phyloP scores from a whole-genome alignment of 2,888 invertebrate genomes.

The Calameuta idolon region DNA sequence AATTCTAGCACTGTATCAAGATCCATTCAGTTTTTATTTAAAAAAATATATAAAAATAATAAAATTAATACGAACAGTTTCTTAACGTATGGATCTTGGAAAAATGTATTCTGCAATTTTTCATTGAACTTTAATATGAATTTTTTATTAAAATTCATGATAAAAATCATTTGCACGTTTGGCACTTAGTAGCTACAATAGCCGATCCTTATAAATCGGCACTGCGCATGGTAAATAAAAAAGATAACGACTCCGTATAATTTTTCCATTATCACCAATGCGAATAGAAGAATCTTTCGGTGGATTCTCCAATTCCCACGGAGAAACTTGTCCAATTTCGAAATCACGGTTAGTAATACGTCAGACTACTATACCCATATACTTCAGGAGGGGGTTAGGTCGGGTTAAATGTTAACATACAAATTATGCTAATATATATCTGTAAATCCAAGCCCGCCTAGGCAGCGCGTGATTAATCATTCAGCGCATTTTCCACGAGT shows the following conservation, averaged over 20 bases:
- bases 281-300: constrained; percentile 10
- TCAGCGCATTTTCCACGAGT: constrained; percentile 19
- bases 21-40: background rate
- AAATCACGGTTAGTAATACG: constrained; percentile 35
- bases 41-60: no score
- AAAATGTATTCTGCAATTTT: background rate
- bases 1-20: constrained; percentile 6
- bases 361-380: background rate
- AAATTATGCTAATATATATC: constrained; percentile 53
- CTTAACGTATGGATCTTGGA: background rate
- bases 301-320: constrained; percentile 23
- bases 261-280: constrained; percentile 46
- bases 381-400: background rate
- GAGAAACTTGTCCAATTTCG: constrained; percentile 37
- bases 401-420: constrained; percentile 48
- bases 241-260: constrained; percentile 31
- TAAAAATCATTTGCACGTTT: background rate
- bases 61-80: background rate
- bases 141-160: background rate
- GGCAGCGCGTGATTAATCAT: constrained; percentile 47
- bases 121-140: no score
- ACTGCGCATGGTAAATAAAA: background rate
- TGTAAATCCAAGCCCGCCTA: background rate
- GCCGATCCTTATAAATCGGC: background rate
- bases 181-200: background rate